Base-by-base conservation (phyloP, 2,888 invertebrate species). In the Teleogryllus oceanicus region DNA sequence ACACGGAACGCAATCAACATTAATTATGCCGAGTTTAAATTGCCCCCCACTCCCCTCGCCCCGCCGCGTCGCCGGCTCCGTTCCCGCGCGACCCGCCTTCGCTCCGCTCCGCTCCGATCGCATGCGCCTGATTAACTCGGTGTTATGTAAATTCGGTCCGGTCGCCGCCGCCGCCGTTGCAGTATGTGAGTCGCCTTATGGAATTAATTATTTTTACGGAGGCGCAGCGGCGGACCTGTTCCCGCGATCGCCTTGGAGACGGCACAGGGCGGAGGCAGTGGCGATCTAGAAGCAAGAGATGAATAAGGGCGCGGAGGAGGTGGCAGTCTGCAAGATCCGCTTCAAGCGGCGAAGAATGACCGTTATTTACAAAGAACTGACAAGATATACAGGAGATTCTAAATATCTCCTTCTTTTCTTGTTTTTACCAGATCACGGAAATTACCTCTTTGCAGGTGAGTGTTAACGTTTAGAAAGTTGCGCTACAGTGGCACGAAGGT, bases 1-100 rank as follows among this genome's bases (percentile, higher is more conserved):
- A 62, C 62, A 62, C n/a, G 62, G 62, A 62, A 62, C 62, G 62
- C 62, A 62, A 62, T 62, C 62, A 62, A 62, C 62, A 62, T 62
- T 62, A 62, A 62, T 62, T 62, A 62, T 62, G 62, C 62, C 16
- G 62, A 62, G 62, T 37, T 37, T 37, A 37, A 37, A 37, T 8
- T 37, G 37, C 37, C 37, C 37, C 4, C 37, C 37, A 16, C 1
- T 4, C 13, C 11, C n/a, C 62, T 0, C 62, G 16, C 3, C 62
- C 62, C 62, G 62, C 16, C 62, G 62, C 18, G 62, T 8, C 62
- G 18, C 24, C 24, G 1, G 12, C 51, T 51, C 51, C 51, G 51
- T 16, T 3, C n/a, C 62, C 1, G 62, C 62, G 62, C 16, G 16
- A n/a, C n/a, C 11, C n/a, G 16, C 1, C 37, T 37, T 5, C 37